Base-by-base conservation (phyloP, 2,888 invertebrate species). In the Cataglyphis rosenhaueri region DNA sequence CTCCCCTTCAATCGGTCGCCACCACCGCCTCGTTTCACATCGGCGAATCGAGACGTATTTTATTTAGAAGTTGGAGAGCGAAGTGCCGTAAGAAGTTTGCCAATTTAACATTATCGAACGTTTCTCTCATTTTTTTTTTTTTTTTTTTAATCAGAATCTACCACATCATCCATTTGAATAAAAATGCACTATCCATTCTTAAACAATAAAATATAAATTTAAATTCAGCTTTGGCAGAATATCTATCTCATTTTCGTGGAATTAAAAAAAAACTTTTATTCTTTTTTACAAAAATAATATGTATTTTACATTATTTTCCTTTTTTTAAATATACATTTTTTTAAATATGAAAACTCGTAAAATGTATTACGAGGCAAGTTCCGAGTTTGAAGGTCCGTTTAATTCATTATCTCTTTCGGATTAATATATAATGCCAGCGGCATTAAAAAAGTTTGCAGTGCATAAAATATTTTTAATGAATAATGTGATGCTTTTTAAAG, bases 21-120 rank as follows among this genome's bases (percentile, higher is more conserved):
- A n/a, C 48, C 35, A 35, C 35, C 61, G 48, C n/a, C 66, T 76
- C 76, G 52, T 76, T 66, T 82, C 82, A 82, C 48, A 66, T 82
- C 65, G 62, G 44, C 59, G 82, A 76, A 66, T 66, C 82, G 66
- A 82, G 78, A 65, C 66, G 70, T 79, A 70, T 79, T 79, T 79
- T 79, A 79, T 79, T 79, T 79, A 79, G 70, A 70, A 79, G 59
- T 79, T 70, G 59, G 41, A n/a, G 59, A 79, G 70, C 59, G 35
- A 79, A 79, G 59, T 79, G 66, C 41, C 32, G 66, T 66, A 44
- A 79, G 70, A 79, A 79, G 78, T 79, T 79, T 79, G 70, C 70
- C 59, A 79, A 79, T 79, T 79, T 70, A 79, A 79, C 70, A 70
- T 79, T 61, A 79, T 70, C 70, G 78, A 25, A 70, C 35, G 48